phyloP scores from a whole-genome alignment of 2,113 vertebrate genomes.

The Antigone vipio region DNA sequence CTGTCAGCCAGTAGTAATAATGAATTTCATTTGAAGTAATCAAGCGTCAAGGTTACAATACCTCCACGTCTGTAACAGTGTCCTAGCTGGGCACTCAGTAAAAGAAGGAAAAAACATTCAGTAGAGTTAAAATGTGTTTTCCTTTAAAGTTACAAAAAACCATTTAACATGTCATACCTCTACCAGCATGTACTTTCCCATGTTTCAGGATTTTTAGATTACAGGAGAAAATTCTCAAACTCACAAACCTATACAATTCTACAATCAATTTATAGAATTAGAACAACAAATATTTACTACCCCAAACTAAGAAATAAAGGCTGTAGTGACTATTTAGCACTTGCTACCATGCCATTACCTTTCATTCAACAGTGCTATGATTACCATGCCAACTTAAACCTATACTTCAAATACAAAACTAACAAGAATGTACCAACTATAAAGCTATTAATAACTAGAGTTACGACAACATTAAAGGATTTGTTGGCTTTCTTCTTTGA shows the following conservation, averaged over 20 bases:
- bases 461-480: neutral
- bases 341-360: neutral
- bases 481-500: neutral
- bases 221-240: neutral
- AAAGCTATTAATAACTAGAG: neutral
- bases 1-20: neutral
- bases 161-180: rapidly evolving
- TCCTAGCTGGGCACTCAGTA: neutral
- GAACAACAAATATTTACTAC: neutral
- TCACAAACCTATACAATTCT: neutral
- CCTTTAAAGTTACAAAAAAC: neutral
- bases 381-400: neutral
- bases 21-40: neutral
- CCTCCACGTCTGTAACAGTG: rapidly evolving
- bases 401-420: neutral
- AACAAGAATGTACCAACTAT: neutral
- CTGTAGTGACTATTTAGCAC: neutral
- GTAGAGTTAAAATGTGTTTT: neutral
- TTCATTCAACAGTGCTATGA: neutral
- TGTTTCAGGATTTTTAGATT: neutral
- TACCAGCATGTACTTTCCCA: rapidly evolving
- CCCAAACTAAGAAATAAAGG: neutral
- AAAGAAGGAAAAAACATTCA: neutral
- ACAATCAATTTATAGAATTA: neutral
- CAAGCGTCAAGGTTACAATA: neutral